Conservation (phyloP, 37 sponge, comb jelly and placozoan species). For the Aphrocallistes beatrix region DNA sequence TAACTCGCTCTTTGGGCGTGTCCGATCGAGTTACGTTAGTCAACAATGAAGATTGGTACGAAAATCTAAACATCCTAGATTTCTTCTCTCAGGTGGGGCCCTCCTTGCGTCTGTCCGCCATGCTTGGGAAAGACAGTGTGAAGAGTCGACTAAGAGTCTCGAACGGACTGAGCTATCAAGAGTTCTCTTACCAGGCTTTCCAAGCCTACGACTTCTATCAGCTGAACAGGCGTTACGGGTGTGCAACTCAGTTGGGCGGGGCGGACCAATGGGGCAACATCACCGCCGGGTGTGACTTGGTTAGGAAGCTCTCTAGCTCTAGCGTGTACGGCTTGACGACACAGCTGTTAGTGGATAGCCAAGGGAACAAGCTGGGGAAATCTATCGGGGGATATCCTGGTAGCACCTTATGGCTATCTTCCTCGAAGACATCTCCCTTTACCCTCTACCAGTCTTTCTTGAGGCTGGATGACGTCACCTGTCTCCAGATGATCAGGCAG, state of each 20-base stretch:
- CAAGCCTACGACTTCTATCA: slow-evolving; percentile 71
- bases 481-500: slow-evolving; percentile 32
- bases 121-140: slow-evolving; percentile 65
- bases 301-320: slow-evolving; percentile 26
- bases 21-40: slow-evolving; percentile 21
- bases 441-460: slow-evolving; percentile 53
- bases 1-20: slow-evolving; percentile 27
- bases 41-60: slow-evolving; percentile 65
- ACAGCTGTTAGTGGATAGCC: slow-evolving; percentile 34
- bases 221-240: slow-evolving; percentile 36
- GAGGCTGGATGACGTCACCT: slow-evolving; percentile 35
- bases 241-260: slow-evolving; percentile 68
- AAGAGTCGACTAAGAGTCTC: slow-evolving; percentile 21
- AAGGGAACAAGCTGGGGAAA: slow-evolving; percentile 68
- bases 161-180: slow-evolving; percentile 56
- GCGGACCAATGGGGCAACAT: slow-evolving; percentile 82
- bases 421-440: slow-evolving; percentile 45
- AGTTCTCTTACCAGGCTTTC: slow-evolving; percentile 63
- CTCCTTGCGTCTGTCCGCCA: slow-evolving; percentile 35
- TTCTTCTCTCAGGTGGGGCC: slow-evolving; percentile 52
- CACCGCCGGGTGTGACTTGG: slow-evolving; percentile 42
- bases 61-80: slow-evolving; percentile 28
- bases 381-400: slow-evolving; percentile 27
- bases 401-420: slow-evolving; percentile 62
- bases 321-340: slow-evolving; percentile 60